phyloP scores from a whole-genome alignment of 53 echinoderm and acorn worm species.

The Holothuria scabra region DNA sequence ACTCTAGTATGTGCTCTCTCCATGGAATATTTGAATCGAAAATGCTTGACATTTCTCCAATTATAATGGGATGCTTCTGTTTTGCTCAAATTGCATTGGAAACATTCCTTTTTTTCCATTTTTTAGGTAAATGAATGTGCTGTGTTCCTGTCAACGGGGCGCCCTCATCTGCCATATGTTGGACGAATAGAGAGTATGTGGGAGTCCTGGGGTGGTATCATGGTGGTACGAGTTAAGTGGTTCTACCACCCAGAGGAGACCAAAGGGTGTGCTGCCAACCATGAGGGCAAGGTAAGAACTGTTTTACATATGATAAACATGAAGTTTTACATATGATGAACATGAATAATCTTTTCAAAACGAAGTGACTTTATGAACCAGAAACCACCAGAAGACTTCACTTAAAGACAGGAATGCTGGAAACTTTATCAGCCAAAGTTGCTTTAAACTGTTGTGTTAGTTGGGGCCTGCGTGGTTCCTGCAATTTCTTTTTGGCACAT shows the following conservation, averaged over 20 bases:
- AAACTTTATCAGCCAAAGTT: too few species aligned
- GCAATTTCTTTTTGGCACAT: too few species aligned
- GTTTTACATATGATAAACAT: not conserved
- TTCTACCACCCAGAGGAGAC: constrained; percentile 99
- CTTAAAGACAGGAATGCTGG: too few species aligned
- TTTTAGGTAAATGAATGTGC: constrained; percentile 92
- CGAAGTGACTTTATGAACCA: too few species aligned
- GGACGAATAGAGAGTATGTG: constrained; percentile 99
- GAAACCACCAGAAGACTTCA: too few species aligned
- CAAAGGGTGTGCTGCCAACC: constrained; percentile 86
- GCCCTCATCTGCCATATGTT: constrained; percentile 94
- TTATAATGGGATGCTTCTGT: too few species aligned
- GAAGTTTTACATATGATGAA: not conserved
- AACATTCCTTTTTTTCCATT: not conserved
- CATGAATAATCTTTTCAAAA: not conserved
- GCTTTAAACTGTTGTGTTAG: too few species aligned
- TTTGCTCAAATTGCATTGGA: too few species aligned
- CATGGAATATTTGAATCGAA: too few species aligned
- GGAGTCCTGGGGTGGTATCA: constrained; percentile 99
- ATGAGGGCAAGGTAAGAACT: constrained; percentile 88
- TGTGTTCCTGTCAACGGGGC: constrained; percentile 92
- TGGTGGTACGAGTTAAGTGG: constrained; percentile 98
- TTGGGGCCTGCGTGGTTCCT: too few species aligned
- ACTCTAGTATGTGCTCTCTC: too few species aligned
- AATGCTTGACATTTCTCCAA: too few species aligned